Evolutionary conservation across 2,113 vertebrate genomes (phyloP), one percentile per base, ranked within the genome.

Genomic region (Tylochromis polylepis): DNA sequence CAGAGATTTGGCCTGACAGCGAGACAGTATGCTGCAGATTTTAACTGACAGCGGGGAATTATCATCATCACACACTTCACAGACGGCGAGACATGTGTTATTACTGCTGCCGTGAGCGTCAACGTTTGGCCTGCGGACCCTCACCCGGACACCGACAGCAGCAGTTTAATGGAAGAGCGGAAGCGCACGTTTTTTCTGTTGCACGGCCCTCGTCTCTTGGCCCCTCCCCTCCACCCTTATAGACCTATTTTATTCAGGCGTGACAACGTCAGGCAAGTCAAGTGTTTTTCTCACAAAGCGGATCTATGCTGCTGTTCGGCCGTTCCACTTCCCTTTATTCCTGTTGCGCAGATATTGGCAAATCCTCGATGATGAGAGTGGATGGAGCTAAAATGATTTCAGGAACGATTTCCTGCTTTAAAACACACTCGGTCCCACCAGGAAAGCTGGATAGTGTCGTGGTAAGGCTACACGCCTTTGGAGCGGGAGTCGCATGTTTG

Each of bases 11-110:
- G 83, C 88, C 89, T 11, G 93, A 94, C 86, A 91, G 90, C 29
- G 82, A 82, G 82, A 94, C 92, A 94, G 91, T 92, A 93, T 95
- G 88, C 86, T 90, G 88, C 89, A 16, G 80, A 90, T 93, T 92
- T 93, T 72, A 89, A 91, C 90, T 6, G 89, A 88, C 92, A 86
- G 84, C 58, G 14, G 81, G 90, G 93, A 91, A 87, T 93, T 93
- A 93, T 89, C 62, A 24, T 59, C 84, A 27, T 24, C 87, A 2
- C 65, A 11, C 49, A n/a, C 84, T 80, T 51, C 10, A 51, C 90
- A 92, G 83, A 89, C 60, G 41, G 62, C 31, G 1, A 34, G 84
- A 82, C 89, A 4, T 79, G 82, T 84, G 87, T 89, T 57, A 11
- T 20, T 79, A n/a, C 6, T 18, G 34, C 85, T 67, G 85, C 58